Conservation (phyloP, 2,797 vertebrate genomes). For the Mormyrops boulengeri region DNA sequence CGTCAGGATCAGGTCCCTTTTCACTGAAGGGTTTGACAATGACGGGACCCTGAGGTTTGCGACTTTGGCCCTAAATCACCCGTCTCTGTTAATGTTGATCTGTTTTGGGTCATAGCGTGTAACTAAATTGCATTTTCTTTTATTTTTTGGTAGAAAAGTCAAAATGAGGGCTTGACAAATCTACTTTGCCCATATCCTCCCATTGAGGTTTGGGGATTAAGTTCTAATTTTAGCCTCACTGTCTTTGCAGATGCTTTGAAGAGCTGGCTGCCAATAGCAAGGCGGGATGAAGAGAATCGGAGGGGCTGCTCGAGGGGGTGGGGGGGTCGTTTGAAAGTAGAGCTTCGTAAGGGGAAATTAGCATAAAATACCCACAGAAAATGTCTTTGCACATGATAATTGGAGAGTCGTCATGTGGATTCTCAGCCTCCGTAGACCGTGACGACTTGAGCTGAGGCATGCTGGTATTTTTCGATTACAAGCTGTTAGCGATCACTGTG, state of each 20-base stretch:
- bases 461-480: conserved; percentile 33
- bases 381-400: conserved; percentile 33
- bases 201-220: conserved; percentile 51
- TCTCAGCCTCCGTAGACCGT: conserved; percentile 18
- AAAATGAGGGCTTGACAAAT: conserved; percentile 62
- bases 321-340: conserved; percentile 40
- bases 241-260: conserved; percentile 50
- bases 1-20: not conserved
- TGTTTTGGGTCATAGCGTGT: conserved; percentile 49
- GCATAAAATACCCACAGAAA: conserved; percentile 37
- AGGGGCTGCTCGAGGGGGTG: conserved; percentile 33
- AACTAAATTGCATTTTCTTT: conserved; percentile 52
- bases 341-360: conserved; percentile 37
- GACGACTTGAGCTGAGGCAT: conserved; percentile 33
- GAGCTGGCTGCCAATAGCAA: conserved; percentile 58
- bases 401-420: conserved; percentile 27
- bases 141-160: conserved; percentile 50
- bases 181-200: conserved; percentile 54
- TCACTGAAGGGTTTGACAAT: too few relatives aligned
- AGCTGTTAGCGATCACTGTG: conserved; percentile 30
- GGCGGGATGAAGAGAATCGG: conserved; percentile 45
- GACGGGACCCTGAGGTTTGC: not conserved
- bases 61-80: not conserved
- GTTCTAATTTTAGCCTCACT: conserved; percentile 55
- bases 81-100: conserved; percentile 41